Percentiles rank a stretch among this genome's conserved stretches.
Evolutionary conservation across 2,888 invertebrate genomes (phyloP).

Genomic region (Salpingus planirostris): DNA sequence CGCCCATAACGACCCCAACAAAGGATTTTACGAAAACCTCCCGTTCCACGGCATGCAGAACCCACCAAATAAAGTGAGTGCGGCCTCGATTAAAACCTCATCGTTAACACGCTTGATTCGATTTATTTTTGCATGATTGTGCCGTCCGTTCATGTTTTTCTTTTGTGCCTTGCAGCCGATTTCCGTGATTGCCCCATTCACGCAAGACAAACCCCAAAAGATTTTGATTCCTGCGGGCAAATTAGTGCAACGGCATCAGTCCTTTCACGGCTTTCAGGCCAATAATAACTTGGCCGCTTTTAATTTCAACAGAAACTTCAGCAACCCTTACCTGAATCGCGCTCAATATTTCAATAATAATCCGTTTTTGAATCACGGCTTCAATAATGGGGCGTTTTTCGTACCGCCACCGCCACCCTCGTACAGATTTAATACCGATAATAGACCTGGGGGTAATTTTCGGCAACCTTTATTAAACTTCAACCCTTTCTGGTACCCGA

Average conservation of each 20-base stretch:
- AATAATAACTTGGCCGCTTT: constrained; percentile 5
- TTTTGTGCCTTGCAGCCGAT: constrained; percentile 46
- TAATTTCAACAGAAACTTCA: constrained; percentile 12
- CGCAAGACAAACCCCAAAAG: constrained; percentile 28
- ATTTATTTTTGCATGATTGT: constrained; percentile 12
- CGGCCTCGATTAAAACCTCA: neutral
- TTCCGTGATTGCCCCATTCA: constrained; percentile 51
- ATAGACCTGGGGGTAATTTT: constrained; percentile 7
- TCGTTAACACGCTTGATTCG: too few species aligned
- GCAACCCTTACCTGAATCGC: constrained; percentile 15
- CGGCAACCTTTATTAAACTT: constrained; percentile 13
- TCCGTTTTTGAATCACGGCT: neutral
- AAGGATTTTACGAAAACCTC: constrained; percentile 88
- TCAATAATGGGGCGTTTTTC: neutral
- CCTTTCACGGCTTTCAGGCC: constrained; percentile 37
- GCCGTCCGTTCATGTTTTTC: constrained; percentile 21
- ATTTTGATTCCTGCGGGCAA: constrained; percentile 11
- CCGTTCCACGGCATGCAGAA: constrained; percentile 92
- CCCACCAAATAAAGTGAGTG: constrained; percentile 82
- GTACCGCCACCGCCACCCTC: too few species aligned
- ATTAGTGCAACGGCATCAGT: constrained; percentile 34
- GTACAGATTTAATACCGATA: neutral
- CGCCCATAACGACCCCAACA: constrained; percentile 69
- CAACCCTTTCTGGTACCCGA: constrained; percentile 18
- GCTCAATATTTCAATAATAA: constrained; percentile 3